phyloP scores from a whole-genome alignment of 2,113 vertebrate species.

The Callaeas wilsoni region DNA sequence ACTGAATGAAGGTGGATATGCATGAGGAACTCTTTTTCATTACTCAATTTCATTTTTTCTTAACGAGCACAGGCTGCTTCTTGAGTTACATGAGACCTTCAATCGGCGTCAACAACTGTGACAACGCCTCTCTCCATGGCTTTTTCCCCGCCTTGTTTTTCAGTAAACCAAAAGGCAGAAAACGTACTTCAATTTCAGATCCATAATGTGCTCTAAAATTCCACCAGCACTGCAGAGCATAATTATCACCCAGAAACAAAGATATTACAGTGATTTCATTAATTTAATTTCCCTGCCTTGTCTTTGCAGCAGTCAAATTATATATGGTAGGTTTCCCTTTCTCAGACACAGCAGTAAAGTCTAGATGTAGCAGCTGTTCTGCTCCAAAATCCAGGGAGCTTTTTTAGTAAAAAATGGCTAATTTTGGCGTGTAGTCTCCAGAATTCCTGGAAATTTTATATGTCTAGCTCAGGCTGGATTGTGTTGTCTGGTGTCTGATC shows the following conservation, averaged over 20 bases:
- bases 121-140: accelerated
- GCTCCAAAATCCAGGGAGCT: background rate
- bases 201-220: background rate
- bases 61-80: background rate
- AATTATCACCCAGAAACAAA: background rate
- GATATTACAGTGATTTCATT: background rate
- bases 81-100: background rate
- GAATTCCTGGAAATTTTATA: background rate
- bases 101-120: background rate
- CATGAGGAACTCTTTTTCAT: background rate
- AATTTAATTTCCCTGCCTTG: background rate
- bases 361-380: background rate
- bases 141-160: background rate
- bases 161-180: background rate
- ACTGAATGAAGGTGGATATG: background rate
- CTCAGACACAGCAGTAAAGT: background rate
- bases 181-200: background rate
- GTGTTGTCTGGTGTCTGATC: background rate
- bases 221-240: background rate
- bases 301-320: background rate
- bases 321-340: background rate
- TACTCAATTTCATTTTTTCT: background rate
- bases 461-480: background rate
- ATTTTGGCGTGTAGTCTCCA: background rate
- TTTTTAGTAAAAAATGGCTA: background rate